A percentile compares a stretch with the other conserved stretches of the same genome.
Conservation (phyloP, 2,888 invertebrate genomes). For the Idaea dimidiata region DNA sequence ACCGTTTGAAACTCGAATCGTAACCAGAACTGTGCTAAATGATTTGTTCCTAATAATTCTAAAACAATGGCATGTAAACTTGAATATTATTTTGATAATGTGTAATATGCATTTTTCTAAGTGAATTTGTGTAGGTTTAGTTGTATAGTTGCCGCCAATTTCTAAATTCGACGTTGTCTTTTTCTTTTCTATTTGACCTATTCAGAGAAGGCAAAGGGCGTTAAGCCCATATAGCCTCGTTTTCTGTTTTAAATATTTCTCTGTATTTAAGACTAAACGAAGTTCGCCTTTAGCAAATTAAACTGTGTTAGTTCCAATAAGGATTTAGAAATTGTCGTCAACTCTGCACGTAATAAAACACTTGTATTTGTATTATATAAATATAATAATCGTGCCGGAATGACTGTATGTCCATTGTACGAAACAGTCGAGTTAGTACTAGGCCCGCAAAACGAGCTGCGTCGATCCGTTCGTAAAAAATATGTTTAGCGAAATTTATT, state of each 20-base stretch:
- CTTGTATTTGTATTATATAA: background rate
- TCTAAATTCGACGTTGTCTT: background rate
- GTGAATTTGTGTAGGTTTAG: background rate
- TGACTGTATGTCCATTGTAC: conserved; percentile 14
- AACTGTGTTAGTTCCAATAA: background rate
- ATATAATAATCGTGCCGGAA: background rate
- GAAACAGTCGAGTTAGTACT: conserved; percentile 44
- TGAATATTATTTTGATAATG: conserved; percentile 1
- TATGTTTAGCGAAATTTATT: conserved; percentile 54
- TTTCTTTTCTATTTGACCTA: too few relatives aligned
- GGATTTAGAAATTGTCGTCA: background rate
- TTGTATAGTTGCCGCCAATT: background rate
- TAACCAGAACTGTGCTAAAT: background rate
- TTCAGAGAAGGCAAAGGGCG: too few relatives aligned
- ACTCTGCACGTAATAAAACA: background rate
- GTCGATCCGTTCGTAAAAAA: conserved; percentile 46
- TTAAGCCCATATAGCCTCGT: too few relatives aligned
- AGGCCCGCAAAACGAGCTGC: conserved; percentile 46
- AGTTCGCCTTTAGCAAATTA: too few relatives aligned
- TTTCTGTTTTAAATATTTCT: too few relatives aligned
- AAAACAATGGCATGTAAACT: conserved; percentile 1
- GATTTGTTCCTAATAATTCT: conserved; percentile 1
- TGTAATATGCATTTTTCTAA: conserved; percentile 1
- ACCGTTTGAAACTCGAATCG: background rate
- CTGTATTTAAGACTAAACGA: too few relatives aligned